A percentile compares a stretch with the other conserved stretches of the same genome.
Evolutionary conservation across 2,888 invertebrate genomes (phyloP).

Genomic region (Ellobium chinense): DNA sequence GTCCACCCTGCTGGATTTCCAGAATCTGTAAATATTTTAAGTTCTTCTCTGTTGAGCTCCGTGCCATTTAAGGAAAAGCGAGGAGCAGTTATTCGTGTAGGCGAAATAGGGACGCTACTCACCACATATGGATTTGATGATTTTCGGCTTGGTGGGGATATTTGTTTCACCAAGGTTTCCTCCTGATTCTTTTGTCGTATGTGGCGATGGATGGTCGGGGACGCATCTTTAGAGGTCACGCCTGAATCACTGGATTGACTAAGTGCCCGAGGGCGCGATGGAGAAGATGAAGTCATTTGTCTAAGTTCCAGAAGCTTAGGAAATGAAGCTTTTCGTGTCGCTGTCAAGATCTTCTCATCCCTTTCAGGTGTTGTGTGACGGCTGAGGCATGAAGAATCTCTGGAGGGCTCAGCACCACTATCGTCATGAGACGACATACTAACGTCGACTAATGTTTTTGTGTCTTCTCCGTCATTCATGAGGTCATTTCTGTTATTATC

Average conservation of each 20-base stretch:
- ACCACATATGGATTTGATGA: neutral
- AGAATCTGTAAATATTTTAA: neutral
- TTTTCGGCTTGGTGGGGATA: neutral
- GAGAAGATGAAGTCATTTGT: slow-evolving; percentile 36
- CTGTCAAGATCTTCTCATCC: neutral
- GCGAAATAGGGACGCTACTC: slow-evolving; percentile 2
- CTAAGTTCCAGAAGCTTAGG: slow-evolving; percentile 55
- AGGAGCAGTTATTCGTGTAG: neutral
- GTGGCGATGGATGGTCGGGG: neutral
- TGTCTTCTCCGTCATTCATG: neutral
- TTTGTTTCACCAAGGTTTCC: neutral
- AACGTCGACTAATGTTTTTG: neutral
- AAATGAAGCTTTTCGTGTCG: slow-evolving; percentile 44
- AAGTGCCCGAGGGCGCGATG: neutral
- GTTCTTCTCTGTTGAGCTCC: neutral
- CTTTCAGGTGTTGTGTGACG: neutral
- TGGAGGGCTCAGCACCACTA: neutral
- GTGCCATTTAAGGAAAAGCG: neutral
- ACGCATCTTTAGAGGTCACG: slow-evolving; percentile 21
- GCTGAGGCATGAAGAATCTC: no score
- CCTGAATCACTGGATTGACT: slow-evolving; percentile 39
- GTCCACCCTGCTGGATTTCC: neutral
- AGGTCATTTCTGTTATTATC: neutral
- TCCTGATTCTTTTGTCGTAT: neutral
- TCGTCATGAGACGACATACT: neutral